phyloP scores from a whole-genome alignment of 2,888 invertebrate species.

The Leptinotarsa juncta region DNA sequence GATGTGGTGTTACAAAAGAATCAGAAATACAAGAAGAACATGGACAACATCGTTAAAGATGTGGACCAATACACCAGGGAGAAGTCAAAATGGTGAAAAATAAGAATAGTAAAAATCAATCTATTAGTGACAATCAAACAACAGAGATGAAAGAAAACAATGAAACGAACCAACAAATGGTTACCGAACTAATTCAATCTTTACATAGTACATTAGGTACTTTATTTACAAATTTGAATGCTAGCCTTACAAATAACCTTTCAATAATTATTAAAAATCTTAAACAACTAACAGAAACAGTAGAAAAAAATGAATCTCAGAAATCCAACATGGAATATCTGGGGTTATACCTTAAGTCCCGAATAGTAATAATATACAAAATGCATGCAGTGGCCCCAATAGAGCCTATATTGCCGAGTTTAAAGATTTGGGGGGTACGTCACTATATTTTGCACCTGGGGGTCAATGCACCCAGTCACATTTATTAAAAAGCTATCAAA shows the following conservation, averaged over 20 bases:
- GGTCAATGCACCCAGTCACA: slow-evolving; percentile 25
- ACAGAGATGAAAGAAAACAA: not conserved
- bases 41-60: too few relatives aligned
- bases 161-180: not conserved
- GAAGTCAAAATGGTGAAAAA: not conserved
- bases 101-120: not conserved
- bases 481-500: slow-evolving; percentile 32
- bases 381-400: not conserved
- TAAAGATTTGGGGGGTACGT: slow-evolving; percentile 19
- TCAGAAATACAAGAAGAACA: too few relatives aligned
- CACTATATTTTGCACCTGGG: slow-evolving; percentile 12
- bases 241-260: not conserved
- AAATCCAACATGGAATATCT: not conserved
- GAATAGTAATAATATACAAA: not conserved
- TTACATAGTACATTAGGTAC: not conserved
- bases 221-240: not conserved
- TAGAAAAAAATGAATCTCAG: not conserved
- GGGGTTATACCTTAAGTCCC: not conserved
- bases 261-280: not conserved
- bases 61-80: not conserved
- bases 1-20: too few relatives aligned
- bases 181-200: not conserved
- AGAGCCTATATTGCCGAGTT: not conserved
- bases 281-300: not conserved
- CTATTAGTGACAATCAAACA: not conserved